phyloP scores from a whole-genome alignment of 2,797 vertebrate species.

The Hapalemur alaotrensis region DNA sequence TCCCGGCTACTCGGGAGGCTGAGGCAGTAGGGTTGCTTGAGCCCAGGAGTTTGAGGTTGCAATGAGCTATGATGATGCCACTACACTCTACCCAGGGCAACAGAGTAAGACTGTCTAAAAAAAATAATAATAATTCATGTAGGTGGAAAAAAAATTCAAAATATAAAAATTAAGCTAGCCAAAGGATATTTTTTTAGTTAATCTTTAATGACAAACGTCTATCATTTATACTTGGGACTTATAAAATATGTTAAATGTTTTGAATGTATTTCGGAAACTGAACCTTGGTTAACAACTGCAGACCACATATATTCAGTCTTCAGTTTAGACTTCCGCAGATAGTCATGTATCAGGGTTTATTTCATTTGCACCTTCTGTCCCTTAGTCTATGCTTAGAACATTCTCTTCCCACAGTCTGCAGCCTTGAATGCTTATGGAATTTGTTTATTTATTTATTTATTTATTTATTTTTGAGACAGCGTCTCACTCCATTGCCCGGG shows the following conservation, averaged over 20 bases:
- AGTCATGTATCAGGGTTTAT: neutral
- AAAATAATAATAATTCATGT: slow-evolving; percentile 35
- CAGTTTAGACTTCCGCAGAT: slow-evolving; percentile 25
- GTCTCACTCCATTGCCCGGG: too few species aligned
- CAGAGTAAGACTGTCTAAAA: too few species aligned
- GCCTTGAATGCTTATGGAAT: slow-evolving; percentile 38
- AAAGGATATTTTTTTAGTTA: slow-evolving; percentile 22
- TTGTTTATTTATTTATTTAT: too few species aligned
- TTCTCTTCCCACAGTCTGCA: slow-evolving; percentile 28
- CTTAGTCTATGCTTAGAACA: slow-evolving; percentile 31
- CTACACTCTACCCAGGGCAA: too few species aligned
- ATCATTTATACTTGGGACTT: slow-evolving; percentile 5
- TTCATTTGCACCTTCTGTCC: slow-evolving; percentile 48
- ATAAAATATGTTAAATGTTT: slow-evolving; percentile 37
- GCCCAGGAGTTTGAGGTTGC: too few species aligned
- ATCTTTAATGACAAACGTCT: neutral
- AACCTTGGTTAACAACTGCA: slow-evolving; percentile 30
- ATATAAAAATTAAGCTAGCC: neutral
- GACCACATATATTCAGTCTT: slow-evolving; percentile 3
- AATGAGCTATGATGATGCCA: too few species aligned
- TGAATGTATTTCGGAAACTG: slow-evolving; percentile 48
- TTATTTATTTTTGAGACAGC: too few species aligned
- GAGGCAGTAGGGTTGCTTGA: too few species aligned
- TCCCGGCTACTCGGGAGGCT: too few species aligned
- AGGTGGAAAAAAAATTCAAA: slow-evolving; percentile 15